Evolutionary conservation across 2,113 vertebrate genomes (phyloP), one percentile per base, ranked within the genome.

Genomic region (Pao palembangensis): DNA sequence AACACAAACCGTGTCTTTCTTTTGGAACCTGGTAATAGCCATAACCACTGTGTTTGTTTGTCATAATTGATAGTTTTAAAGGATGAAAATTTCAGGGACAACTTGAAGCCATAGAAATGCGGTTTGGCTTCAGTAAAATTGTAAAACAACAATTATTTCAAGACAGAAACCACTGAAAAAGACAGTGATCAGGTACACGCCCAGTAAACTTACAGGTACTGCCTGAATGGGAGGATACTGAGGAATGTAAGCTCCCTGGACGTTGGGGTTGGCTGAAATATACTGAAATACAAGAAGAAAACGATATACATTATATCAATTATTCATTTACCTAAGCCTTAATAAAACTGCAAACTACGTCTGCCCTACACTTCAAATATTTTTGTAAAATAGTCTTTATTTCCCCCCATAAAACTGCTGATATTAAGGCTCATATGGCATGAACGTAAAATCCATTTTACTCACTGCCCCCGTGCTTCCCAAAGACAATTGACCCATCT

Each of bases 401-500:
- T 12, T 12, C 34, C 2, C 34, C 10, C 34, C 34, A 12, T 38
- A 38, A 11, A 12, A 38, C 8, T 12, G 11, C 11, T 12, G 1
- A 38, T 38, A 38, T 31, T 31, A 8, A 31, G 5, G 28, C 28
- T 31, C 3, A 31, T 31, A 31, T 31, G 8, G 13, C 5, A 17
- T 15, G 17, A 17, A 8, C n/a, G 15, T 47, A n/a, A 17, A n/a
- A 6, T 16, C 8, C 5, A 16, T n/a, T 19, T 16, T 52, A 66
- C 95, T 81, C 91, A 96, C 95, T 71, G 92, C 91, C 91, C 93
- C 94, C 76, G 91, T 93, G 92, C 93, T 95, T 83, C 95, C 95
- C 89, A 99, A 78, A 48, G 96, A 96, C 87, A 98, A 92, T 69
- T 99, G 97, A 90, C 96, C 94, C 95, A 99, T 99, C 88, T 99